These are phyloP conservation scores for Scaptomyza parva DNA, from an alignment of 2,888 invertebrate genomes.

Conservation along the genomic window DNA sequence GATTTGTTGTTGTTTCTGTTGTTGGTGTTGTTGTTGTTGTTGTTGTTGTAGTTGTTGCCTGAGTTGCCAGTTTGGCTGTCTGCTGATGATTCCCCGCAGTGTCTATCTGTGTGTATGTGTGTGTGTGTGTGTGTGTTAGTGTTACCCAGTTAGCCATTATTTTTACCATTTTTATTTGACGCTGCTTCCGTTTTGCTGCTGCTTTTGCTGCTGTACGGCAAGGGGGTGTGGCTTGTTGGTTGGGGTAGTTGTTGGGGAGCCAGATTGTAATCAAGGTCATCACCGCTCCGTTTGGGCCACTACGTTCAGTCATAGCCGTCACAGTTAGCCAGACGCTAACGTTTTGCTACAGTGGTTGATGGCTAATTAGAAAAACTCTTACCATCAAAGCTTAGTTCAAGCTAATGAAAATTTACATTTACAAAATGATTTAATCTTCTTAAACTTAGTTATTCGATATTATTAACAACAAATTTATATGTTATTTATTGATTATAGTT, in stretches of 20 bases:
- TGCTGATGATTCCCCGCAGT: slow-evolving; percentile 49
- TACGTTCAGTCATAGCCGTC: slow-evolving; percentile 60
- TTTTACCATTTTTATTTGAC: slow-evolving; percentile 74
- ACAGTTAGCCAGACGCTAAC: slow-evolving; percentile 75
- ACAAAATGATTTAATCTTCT: not conserved
- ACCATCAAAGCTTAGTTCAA: no score
- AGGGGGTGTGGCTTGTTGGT: not conserved
- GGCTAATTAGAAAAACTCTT: not conserved
- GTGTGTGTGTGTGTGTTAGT: slow-evolving; percentile 12
- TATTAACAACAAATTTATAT: not conserved
- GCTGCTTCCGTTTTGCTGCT: slow-evolving; percentile 53
- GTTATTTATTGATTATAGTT: no score
- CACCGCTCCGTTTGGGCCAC: slow-evolving; percentile 66
- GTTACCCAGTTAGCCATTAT: slow-evolving; percentile 48
- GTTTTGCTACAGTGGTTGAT: slow-evolving; percentile 57
- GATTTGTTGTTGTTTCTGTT: slow-evolving; percentile 75
- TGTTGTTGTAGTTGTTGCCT: slow-evolving; percentile 35
- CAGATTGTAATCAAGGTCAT: slow-evolving; percentile 76
- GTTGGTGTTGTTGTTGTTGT: no score
- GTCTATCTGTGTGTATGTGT: slow-evolving; percentile 23
- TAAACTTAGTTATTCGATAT: no score
- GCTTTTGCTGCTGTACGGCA: slow-evolving; percentile 6
- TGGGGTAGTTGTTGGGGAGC: not conserved
- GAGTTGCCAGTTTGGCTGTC: slow-evolving; percentile 49
- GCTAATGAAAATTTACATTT: not conserved